These are phyloP conservation scores for Fukomys damarensis DNA, from an alignment of 2,113 vertebrate species.

Conservation along the genomic window DNA sequence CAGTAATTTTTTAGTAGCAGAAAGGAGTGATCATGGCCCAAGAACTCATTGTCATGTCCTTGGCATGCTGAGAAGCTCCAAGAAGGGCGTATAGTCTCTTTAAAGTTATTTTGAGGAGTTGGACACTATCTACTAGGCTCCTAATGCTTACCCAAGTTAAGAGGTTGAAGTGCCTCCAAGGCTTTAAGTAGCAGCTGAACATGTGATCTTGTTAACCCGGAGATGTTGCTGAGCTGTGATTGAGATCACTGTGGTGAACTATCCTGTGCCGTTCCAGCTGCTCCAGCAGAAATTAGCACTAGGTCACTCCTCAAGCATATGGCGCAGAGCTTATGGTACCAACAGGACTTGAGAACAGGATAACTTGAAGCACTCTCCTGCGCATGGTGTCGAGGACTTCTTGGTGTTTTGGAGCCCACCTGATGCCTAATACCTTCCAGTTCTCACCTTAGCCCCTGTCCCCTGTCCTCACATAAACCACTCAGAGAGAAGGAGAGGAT, in stretches of 20 bases:
- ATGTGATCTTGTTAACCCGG: slow-evolving; percentile 74
- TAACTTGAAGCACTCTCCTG: slow-evolving; percentile 1
- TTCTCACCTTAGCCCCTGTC: neutral
- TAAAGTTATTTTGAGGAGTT: slow-evolving; percentile 79
- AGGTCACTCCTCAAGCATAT: slow-evolving; percentile 53
- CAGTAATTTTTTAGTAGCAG: slow-evolving; percentile 59
- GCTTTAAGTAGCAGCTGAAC: slow-evolving; percentile 74
- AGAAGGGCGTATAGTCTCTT: slow-evolving; percentile 78
- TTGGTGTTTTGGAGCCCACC: slow-evolving; percentile 55
- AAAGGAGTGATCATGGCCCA: slow-evolving; percentile 70
- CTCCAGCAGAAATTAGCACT: slow-evolving; percentile 51
- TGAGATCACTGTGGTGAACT: slow-evolving; percentile 50
- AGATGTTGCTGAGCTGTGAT: slow-evolving; percentile 70
- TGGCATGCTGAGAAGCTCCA: slow-evolving; percentile 77
- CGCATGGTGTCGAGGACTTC: neutral
- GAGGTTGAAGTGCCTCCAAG: slow-evolving; percentile 80
- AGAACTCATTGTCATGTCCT: slow-evolving; percentile 74
- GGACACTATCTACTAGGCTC: slow-evolving; percentile 67
- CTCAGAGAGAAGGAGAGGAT: neutral
- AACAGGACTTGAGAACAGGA: slow-evolving; percentile 45
- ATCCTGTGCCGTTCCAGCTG: slow-evolving; percentile 64
- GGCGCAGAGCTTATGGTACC: slow-evolving; percentile 12
- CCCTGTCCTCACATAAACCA: neutral
- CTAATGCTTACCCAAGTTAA: slow-evolving; percentile 73
- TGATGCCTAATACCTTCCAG: slow-evolving; percentile 54